Evolutionary conservation across 2,797 vertebrate genomes (phyloP), one percentile per base, ranked within the genome.

Genomic region (Leptoclinus maculatus): DNA sequence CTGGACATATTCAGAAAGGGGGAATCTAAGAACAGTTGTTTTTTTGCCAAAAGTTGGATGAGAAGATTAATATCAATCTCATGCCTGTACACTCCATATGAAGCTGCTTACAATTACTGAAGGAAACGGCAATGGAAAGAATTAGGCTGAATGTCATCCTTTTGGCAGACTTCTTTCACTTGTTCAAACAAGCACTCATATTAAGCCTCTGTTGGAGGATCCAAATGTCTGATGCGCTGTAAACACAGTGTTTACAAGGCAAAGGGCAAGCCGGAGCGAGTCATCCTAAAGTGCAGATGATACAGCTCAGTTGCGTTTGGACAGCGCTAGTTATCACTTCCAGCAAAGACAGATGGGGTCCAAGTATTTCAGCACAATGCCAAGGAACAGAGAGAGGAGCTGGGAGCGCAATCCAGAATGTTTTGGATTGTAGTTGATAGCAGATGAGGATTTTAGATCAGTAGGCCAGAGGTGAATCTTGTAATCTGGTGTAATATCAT

Each of bases 381-480:
- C 83, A 79, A 63, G 56, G 64, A 68, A 39, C 79, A 76, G 49
- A 65, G 67, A 49, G 66, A 45, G 17, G 36, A 13, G 32, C 9
- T 27, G 27, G n/a, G 56, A 77, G 71, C 19, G 34, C 49, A 49
- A 66, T 73, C 66, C 49, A 36, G 13, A 34, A 7, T 74, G 66
- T 79, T 87, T 74, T 68, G 63, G 64, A 71, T 32, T 7, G 14
- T 63, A 70, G 60, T 49, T 76, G 62, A 74, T 75, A 79, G 58
- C 90, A 87, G 80, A 89, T 78, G 66, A 79, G 57, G 70, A 56
- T 79, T 78, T 72, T 34, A 74, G 70, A 84, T 76, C 70, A 88
- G 62, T 63, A 47, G 64, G 63, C 54, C 71, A 80, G 39, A 67
- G 67, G 62, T 66, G 51, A 81, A 78, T 27, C 21, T 16, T 12